Percentiles rank a stretch among this genome's conserved stretches.
These are phyloP conservation scores for Oscheius sp. DNA, from an alignment of 2,888 invertebrate genomes.

Conservation along the genomic window DNA sequence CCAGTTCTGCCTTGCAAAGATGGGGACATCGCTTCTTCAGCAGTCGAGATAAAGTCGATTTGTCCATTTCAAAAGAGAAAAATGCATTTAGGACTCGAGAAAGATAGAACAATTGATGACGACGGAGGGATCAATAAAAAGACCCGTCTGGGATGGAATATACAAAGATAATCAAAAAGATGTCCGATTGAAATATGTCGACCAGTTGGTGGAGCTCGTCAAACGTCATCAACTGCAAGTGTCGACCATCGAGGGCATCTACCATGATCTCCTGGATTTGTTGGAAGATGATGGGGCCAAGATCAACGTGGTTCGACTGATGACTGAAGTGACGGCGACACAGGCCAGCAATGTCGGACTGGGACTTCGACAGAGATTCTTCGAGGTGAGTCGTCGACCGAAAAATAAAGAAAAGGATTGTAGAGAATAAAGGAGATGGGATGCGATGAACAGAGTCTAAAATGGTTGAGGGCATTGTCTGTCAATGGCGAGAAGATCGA, in stretches of 20 bases:
- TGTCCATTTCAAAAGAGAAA: not conserved
- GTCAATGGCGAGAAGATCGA: constrained; percentile 44
- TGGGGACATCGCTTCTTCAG: constrained; percentile 5
- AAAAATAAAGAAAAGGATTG: not conserved
- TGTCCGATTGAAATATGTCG: constrained; percentile 15
- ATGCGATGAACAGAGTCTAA: constrained; percentile 44
- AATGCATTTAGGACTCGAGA: not conserved
- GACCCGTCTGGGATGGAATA: constrained; percentile 29
- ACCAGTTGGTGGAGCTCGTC: constrained; percentile 32
- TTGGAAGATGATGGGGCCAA: constrained; percentile 38
- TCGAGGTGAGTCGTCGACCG: constrained; percentile 42
- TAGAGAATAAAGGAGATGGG: constrained; percentile 41
- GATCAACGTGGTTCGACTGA: constrained; percentile 36
- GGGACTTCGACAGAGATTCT: constrained; percentile 56
- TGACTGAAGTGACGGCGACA: constrained; percentile 52
- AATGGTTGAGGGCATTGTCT: constrained; percentile 52
- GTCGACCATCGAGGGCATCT: constrained; percentile 58
- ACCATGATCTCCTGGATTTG: constrained; percentile 54
- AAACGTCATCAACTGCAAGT: constrained; percentile 54
- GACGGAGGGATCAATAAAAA: constrained; percentile 28
- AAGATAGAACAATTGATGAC: constrained; percentile 13
- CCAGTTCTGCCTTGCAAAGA: not conserved
- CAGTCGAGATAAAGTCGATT: constrained; percentile 11
- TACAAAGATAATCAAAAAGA: constrained; percentile 15
- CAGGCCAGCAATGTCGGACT: constrained; percentile 58